Base-by-base conservation (phyloP, 1,140 invertebrate genomes). In the Acromyrmex charruanus region DNA sequence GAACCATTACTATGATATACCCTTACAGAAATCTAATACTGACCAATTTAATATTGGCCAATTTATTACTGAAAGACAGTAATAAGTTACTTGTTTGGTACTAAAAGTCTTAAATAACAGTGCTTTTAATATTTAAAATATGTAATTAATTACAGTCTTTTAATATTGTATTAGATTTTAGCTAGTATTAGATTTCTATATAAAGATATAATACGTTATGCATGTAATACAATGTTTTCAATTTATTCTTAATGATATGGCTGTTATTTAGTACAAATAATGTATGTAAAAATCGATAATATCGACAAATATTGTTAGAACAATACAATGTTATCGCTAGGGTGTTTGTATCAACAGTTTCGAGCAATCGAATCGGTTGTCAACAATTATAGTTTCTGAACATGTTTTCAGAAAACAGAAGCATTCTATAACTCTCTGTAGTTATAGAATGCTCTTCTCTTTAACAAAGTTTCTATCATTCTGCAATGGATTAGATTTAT, bases 311-410 rank as follows among this genome's bases (percentile, higher is more conserved):
- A n/a, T 25, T 61, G 3, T 39, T 63, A 39, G 4, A 5, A 31
- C 0, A 59, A 28, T 63, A 14, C 21, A 10, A 44, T 44, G 21
- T 63, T 28, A 63, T 25, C 35, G n/a, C 14, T 39, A 2, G 16
- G 14, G 5, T 39, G 35, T 77, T 21, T n/a, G 53, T 21, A 18
- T 21, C 74, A 39, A 35, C 14, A 44, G 35, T 63, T 77, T 25
- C 9, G 3, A 31, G 31, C n/a, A 31, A 31, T 31, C 31, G 31
- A 77, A 55, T 77, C 58, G 35, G 44, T 77, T 16, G 55, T 16
- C 58, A 61, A 21, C 53, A 25, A 63, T 63, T 61, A 39, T 25
- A 21, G 39, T 25, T 77, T 44, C n/a, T 44, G 55, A 39, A 77
- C 39, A 59, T 3, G 51, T 16, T 74, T 53, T 28, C 18, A 18